These are phyloP conservation scores for Drosophila kanapiae DNA, from an alignment of 1,140 invertebrate genomes.

Conservation along the genomic window DNA sequence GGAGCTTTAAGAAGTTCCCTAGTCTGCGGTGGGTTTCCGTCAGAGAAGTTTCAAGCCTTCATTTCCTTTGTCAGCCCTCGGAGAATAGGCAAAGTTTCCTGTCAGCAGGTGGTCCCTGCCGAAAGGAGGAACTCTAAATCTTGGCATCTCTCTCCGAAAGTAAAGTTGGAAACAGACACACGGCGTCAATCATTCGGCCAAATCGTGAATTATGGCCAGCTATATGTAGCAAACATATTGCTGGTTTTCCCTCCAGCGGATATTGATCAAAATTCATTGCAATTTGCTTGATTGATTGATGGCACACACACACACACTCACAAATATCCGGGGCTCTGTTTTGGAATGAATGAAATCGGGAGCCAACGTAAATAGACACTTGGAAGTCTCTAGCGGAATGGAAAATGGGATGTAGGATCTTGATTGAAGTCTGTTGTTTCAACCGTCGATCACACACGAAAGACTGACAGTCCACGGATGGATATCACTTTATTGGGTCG, in stretches of 20 bases:
- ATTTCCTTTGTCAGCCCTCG: constrained; percentile 58
- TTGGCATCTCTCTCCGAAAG: constrained; percentile 42
- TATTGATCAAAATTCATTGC: constrained; percentile 80
- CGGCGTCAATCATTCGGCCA: constrained; percentile 66
- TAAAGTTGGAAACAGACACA: constrained; percentile 24
- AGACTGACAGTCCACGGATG: constrained; percentile 23
- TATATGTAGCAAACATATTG: constrained; percentile 31
- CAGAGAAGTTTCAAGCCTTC: constrained; percentile 41
- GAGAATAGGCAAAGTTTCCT: constrained; percentile 60
- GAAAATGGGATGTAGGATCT: constrained; percentile 32
- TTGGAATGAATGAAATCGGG: constrained; percentile 53
- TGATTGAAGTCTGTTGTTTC: constrained; percentile 55
- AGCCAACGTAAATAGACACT: constrained; percentile 67
- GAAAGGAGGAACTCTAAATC: constrained; percentile 72
- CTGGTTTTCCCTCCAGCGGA: constrained; percentile 54
- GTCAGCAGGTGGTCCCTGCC: constrained; percentile 73
- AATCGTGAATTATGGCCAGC: constrained; percentile 62
- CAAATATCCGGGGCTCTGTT: constrained; percentile 57
- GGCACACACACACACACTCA: constrained; percentile 28
- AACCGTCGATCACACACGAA: constrained; percentile 30
- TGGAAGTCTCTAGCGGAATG: constrained; percentile 20
- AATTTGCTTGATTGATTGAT: constrained; percentile 78
- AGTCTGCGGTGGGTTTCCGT: constrained; percentile 28
- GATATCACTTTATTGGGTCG: constrained; percentile 29
- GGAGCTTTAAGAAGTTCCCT: constrained; percentile 44